Conservation (phyloP, 2,113 vertebrate species). For the Struthidea cinerea region DNA sequence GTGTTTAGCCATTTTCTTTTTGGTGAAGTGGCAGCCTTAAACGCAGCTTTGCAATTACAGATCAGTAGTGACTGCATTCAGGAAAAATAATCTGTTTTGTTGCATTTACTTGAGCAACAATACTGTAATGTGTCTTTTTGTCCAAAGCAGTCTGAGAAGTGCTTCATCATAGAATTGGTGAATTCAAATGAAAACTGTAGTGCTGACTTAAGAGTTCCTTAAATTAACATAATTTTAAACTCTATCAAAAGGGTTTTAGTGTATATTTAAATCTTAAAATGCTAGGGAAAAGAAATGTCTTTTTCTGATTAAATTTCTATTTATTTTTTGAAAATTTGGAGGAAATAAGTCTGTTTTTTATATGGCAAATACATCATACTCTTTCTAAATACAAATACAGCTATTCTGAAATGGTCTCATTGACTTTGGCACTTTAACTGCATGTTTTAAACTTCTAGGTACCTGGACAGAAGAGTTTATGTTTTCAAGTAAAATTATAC, state of each 20-base stretch:
- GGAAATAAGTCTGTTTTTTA: not conserved
- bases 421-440: not conserved
- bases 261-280: not conserved
- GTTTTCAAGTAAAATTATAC: not conserved
- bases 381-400: not conserved
- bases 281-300: not conserved
- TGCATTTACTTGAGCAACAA: not conserved
- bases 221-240: not conserved
- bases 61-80: not conserved
- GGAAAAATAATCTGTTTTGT: not conserved
- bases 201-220: not conserved
- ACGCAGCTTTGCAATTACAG: not conserved
- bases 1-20: not conserved
- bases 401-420: not conserved
- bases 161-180: not conserved
- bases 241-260: not conserved
- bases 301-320: not conserved
- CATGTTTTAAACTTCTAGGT: not conserved
- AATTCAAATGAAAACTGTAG: not conserved
- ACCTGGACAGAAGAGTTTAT: not conserved
- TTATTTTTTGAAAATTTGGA: not conserved
- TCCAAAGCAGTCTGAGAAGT: not conserved
- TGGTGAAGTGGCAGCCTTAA: not conserved
- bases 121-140: not conserved
- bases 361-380: not conserved